These are phyloP conservation scores for Hemitrygon akajei DNA, from an alignment of 2,797 vertebrate species.

Conservation along the genomic window DNA sequence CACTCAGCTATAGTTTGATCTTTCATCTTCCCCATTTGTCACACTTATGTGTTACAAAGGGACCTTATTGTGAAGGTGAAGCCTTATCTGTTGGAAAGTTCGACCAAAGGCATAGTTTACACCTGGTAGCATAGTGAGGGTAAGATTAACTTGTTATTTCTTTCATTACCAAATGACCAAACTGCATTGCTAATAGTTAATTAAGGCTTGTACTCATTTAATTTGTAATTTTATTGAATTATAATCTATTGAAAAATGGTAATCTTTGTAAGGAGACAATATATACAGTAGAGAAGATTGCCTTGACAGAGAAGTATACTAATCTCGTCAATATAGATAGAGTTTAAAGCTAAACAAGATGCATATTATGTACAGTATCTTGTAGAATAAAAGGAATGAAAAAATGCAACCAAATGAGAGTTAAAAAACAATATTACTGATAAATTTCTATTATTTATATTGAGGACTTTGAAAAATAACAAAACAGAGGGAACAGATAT, in stretches of 20 bases:
- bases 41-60: not conserved
- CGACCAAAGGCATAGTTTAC: not conserved
- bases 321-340: no score
- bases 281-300: not conserved
- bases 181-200: no score
- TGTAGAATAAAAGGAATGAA: no score
- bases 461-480: not conserved
- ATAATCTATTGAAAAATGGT: no score
- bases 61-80: not conserved
- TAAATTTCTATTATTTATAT: not conserved
- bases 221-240: no score
- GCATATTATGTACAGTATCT: no score
- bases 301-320: no score
- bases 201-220: no score
- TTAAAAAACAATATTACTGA: not conserved
- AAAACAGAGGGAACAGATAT: not conserved
- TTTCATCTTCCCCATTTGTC: not conserved
- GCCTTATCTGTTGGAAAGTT: not conserved
- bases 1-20: not conserved
- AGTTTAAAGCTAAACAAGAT: no score
- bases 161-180: no score
- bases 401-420: no score
- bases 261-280: no score
- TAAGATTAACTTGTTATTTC: not conserved
- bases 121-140: not conserved